Percentiles rank a stretch among this genome's conserved stretches.
These are phyloP conservation scores for Diogma glabrata DNA, from an alignment of 2,888 invertebrate genomes.

Conservation along the genomic window DNA sequence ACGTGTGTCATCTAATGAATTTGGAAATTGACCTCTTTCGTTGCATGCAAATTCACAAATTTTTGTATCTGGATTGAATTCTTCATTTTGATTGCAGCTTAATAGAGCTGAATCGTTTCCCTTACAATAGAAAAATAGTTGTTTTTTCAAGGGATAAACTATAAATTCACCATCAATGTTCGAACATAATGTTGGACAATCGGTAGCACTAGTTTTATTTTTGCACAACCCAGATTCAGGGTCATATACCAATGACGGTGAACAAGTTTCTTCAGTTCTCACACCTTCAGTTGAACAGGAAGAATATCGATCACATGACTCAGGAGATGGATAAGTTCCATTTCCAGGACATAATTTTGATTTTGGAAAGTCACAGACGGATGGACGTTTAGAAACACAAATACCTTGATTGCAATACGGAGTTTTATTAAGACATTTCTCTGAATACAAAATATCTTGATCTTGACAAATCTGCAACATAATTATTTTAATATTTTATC, in stretches of 20 bases:
- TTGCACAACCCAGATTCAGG: not conserved
- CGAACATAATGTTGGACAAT: not conserved
- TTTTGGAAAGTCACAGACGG: not conserved
- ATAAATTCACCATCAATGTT: not conserved
- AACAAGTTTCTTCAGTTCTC: not conserved
- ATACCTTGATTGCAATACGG: not conserved
- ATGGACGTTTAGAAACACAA: not conserved
- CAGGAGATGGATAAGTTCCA: not conserved
- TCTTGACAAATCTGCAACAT: not conserved
- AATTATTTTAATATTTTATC: not conserved
- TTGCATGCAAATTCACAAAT: not conserved
- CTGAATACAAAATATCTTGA: not conserved
- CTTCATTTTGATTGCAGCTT: not conserved
- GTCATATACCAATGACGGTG: not conserved
- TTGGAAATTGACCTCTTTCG: not conserved
- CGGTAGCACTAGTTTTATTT: not conserved
- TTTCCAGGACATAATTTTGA: not conserved
- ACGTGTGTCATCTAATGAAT: not conserved
- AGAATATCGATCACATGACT: not conserved
- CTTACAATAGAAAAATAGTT: not conserved
- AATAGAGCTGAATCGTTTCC: not conserved
- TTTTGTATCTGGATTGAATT: not conserved
- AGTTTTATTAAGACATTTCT: not conserved
- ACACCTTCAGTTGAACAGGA: not conserved
- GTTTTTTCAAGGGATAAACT: not conserved